Evolutionary conservation across 2,888 invertebrate species (phyloP).

Genomic region (Chaetogeoica ovagalla): DNA sequence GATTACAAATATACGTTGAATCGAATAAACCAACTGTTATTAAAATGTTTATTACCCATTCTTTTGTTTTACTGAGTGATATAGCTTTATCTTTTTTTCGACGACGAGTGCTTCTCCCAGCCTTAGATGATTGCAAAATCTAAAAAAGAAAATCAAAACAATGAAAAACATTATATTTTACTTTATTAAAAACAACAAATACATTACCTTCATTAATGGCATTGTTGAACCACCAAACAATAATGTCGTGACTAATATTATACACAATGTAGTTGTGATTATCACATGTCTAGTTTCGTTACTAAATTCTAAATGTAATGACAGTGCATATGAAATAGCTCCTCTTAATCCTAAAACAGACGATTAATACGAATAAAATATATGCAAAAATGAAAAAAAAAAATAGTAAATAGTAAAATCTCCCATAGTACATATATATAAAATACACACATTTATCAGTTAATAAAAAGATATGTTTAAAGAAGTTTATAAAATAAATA

Average conservation of each 20-base stretch:
- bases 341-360: conserved; percentile 76
- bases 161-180: background rate
- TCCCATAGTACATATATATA: background rate
- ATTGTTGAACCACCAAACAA: conserved; percentile 96
- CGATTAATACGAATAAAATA: conserved; percentile 3
- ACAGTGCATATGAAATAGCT: conserved; percentile 96
- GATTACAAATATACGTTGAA: background rate
- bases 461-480: too few species aligned
- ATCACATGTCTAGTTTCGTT: conserved; percentile 94
- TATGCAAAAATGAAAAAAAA: background rate
- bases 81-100: conserved; percentile 77
- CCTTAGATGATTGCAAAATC: conserved; percentile 75
- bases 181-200: background rate
- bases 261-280: conserved; percentile 96
- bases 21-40: background rate
- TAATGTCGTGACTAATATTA: conserved; percentile 93
- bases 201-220: conserved; percentile 79
- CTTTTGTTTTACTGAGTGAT: conserved; percentile 94
- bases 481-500: too few species aligned
- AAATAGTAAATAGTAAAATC: background rate
- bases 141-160: conserved; percentile 57
- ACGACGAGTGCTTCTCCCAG: conserved; percentile 62
- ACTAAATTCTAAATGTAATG: conserved; percentile 90
- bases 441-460: too few species aligned
- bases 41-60: conserved; percentile 71